Percentiles rank a stretch among this genome's conserved stretches.
phyloP scores from a whole-genome alignment of 1,140 invertebrate genomes.

The Rhizoglyphus robini region DNA sequence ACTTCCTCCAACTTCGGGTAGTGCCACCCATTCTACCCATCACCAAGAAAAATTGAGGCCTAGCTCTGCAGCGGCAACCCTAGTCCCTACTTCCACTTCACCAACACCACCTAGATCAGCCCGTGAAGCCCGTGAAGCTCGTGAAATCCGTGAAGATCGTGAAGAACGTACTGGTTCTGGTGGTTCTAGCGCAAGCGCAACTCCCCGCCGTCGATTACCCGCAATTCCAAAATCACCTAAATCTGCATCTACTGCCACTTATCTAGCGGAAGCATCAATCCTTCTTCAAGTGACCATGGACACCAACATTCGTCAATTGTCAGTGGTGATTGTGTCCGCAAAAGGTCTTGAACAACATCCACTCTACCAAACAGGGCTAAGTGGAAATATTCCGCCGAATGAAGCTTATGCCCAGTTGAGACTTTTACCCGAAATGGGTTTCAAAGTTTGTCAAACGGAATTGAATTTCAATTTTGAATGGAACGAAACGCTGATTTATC shows the following conservation, averaged over 20 bases:
- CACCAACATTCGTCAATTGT: constrained; percentile 13
- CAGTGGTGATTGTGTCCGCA: constrained; percentile 13
- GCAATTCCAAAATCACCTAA: background rate
- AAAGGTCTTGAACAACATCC: constrained; percentile 1
- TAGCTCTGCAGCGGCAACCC: background rate
- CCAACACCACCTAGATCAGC: background rate
- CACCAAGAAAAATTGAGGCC: background rate
- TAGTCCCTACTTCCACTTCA: background rate
- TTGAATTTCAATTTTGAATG: constrained; percentile 19
- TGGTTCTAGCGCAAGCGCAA: too few relatives aligned
- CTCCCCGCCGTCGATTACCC: constrained; percentile 15
- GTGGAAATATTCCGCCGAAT: background rate
- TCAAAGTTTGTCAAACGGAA: constrained; percentile 23
- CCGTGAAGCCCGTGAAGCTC: too few relatives aligned
- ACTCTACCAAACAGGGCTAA: background rate
- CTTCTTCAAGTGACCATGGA: constrained; percentile 18
- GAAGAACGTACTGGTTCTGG: too few relatives aligned
- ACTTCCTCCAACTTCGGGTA: too few relatives aligned
- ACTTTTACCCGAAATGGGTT: constrained; percentile 22
- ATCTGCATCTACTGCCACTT: background rate
- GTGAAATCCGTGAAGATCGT: background rate
- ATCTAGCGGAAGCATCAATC: constrained; percentile 10
- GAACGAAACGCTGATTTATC: constrained; percentile 26
- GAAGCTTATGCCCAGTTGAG: constrained; percentile 18
- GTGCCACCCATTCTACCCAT: background rate